These are phyloP conservation scores for Rhinichthys osculus DNA, from an alignment of 2,797 vertebrate genomes.

Conservation along the genomic window DNA sequence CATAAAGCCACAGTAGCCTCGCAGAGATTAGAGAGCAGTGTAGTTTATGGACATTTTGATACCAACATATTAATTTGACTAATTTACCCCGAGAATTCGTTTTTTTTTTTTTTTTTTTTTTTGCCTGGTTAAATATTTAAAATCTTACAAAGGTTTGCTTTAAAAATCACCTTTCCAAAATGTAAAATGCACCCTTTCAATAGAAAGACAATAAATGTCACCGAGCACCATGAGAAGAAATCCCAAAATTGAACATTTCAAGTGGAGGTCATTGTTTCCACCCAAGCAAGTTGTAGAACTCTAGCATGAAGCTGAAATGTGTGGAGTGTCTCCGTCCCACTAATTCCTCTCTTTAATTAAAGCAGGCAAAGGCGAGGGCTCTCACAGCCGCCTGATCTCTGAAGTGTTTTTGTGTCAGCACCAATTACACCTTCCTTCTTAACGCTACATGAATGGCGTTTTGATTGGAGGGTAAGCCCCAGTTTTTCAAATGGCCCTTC, in stretches of 20 bases:
- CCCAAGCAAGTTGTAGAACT: slow-evolving; percentile 35
- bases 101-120: background rate
- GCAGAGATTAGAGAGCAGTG: background rate
- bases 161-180: background rate
- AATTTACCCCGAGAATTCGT: background rate
- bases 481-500: slow-evolving; percentile 10
- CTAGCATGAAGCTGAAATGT: slow-evolving; percentile 44
- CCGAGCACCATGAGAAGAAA: slow-evolving; percentile 40
- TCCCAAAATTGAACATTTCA: slow-evolving; percentile 52
- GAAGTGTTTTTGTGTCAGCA: slow-evolving; percentile 66
- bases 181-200: background rate
- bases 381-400: slow-evolving; percentile 55
- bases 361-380: slow-evolving; percentile 48
- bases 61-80: background rate
- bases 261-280: slow-evolving; percentile 47
- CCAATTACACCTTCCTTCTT: slow-evolving; percentile 59
- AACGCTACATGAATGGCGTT: slow-evolving; percentile 49
- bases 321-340: slow-evolving; percentile 42
- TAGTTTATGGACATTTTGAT: slow-evolving; percentile 14
- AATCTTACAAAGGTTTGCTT: background rate
- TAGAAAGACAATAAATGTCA: slow-evolving; percentile 44
- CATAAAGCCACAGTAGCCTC: slow-evolving; percentile 19
- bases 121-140: background rate
- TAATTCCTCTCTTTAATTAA: slow-evolving; percentile 64
- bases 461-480: slow-evolving; percentile 51